phyloP scores from a whole-genome alignment of 2,888 invertebrate species.

The Vanessa cardui region DNA sequence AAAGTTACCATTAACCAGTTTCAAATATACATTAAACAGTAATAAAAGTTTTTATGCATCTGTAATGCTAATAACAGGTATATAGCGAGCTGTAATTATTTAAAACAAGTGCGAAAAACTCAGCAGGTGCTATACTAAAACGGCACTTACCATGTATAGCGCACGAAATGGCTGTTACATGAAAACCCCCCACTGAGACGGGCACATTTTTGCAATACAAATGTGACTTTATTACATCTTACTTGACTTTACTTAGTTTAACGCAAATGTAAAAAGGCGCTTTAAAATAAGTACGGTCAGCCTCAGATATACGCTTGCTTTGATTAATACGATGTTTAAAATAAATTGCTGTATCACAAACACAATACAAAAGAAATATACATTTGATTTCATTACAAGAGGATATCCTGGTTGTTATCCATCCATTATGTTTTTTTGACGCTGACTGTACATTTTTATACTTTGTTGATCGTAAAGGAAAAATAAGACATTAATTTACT shows the following conservation, averaged over 20 bases:
- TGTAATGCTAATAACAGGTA: neutral
- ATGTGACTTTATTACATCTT: conserved; percentile 18
- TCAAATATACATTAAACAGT: neutral
- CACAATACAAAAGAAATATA: too few relatives aligned
- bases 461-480: too few relatives aligned
- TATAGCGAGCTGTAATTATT: conserved; percentile 22
- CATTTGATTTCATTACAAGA: too few relatives aligned
- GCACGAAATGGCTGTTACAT: conserved; percentile 18
- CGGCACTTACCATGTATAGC: conserved; percentile 21
- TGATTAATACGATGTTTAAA: neutral
- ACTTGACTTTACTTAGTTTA: neutral
- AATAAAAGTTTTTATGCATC: neutral
- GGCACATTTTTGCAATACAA: conserved; percentile 10
- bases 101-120: conserved; percentile 33
- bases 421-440: too few relatives aligned
- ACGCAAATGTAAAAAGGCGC: neutral
- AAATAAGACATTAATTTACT: too few relatives aligned
- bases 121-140: conserved; percentile 34
- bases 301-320: neutral
- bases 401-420: too few relatives aligned
- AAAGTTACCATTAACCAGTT: neutral
- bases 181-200: conserved; percentile 30
- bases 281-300: neutral
- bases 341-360: too few relatives aligned
- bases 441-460: too few relatives aligned